A percentile compares a stretch with the other conserved stretches of the same genome.
Evolutionary conservation across 2,113 vertebrate species (phyloP).

Genomic region (Calyptommatus sinebrachiatus): DNA sequence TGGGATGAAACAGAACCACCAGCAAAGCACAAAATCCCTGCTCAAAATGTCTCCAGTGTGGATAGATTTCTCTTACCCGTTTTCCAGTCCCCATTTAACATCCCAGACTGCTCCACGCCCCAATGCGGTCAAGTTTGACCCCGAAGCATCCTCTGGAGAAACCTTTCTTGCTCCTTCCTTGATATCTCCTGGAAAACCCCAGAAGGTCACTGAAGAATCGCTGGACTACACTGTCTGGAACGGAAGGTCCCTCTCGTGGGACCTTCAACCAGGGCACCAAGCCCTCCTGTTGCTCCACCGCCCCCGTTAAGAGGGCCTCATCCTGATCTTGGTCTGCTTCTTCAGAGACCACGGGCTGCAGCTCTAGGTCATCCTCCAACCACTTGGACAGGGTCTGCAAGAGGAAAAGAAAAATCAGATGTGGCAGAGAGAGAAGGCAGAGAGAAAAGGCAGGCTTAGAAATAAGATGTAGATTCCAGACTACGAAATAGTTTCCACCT

Average conservation of each 20-base stretch:
- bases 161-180: conserved; percentile 59
- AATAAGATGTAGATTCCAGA: too few species aligned
- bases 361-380: conserved; percentile 55
- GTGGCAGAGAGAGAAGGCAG: neutral
- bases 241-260: fast-evolving
- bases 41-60: too few species aligned
- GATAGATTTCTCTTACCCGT: neutral
- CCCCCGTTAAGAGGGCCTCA: neutral
- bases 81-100: conserved; percentile 36
- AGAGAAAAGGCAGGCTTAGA: too few species aligned
- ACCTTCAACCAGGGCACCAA: conserved; percentile 30
- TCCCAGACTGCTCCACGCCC: conserved; percentile 66
- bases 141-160: conserved; percentile 67
- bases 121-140: conserved; percentile 68
- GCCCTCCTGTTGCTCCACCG: conserved; percentile 1
- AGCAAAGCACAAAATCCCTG: too few species aligned
- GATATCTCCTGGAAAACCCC: conserved; percentile 10
- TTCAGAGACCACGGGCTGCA: conserved; percentile 28
- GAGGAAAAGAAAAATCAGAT: neutral
- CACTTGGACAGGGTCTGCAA: conserved; percentile 52
- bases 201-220: conserved; percentile 49
- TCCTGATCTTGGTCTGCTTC: conserved; percentile 35
- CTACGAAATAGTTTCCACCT: too few species aligned
- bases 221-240: neutral
- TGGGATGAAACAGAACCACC: too few species aligned